phyloP scores from a whole-genome alignment of 2,888 invertebrate genomes.

The Drosophila infuscata region DNA sequence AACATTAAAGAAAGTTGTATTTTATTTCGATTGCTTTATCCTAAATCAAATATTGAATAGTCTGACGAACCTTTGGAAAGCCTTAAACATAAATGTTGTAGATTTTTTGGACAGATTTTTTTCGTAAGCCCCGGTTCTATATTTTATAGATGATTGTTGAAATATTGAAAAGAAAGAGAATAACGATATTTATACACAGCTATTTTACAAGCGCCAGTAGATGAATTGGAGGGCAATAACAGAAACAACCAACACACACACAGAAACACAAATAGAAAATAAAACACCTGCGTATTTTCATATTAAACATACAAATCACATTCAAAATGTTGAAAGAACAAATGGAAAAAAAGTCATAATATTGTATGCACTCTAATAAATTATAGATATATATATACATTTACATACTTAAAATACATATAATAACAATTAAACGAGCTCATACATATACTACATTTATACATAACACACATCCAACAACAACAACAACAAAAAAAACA shows the following conservation, averaged over 20 bases:
- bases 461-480: slow-evolving; percentile 21
- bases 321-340: slow-evolving; percentile 58
- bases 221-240: slow-evolving; percentile 20
- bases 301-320: slow-evolving; percentile 67
- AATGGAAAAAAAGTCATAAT: slow-evolving; percentile 55
- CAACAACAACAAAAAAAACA: slow-evolving; percentile 6
- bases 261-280: slow-evolving; percentile 16
- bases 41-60: slow-evolving; percentile 53
- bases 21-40: slow-evolving; percentile 21
- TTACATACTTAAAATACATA: slow-evolving; percentile 21
- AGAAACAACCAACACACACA: neutral
- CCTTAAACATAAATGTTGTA: slow-evolving; percentile 66
- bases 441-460: slow-evolving; percentile 41
- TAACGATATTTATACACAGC: slow-evolving; percentile 50
- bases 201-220: slow-evolving; percentile 62
- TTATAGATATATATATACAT: slow-evolving; percentile 25
- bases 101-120: slow-evolving; percentile 53
- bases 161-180: slow-evolving; percentile 10
- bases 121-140: slow-evolving; percentile 47
- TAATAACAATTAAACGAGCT: slow-evolving; percentile 27
- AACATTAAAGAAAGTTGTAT: slow-evolving; percentile 15
- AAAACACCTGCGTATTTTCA: slow-evolving; percentile 56
- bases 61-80: slow-evolving; percentile 68
- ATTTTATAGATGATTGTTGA: slow-evolving; percentile 37
- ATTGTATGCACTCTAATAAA: slow-evolving; percentile 53